Percentiles rank a stretch among this genome's conserved stretches.
These are phyloP conservation scores for Drosophila histrio DNA, from an alignment of 2,888 invertebrate species.

Conservation along the genomic window DNA sequence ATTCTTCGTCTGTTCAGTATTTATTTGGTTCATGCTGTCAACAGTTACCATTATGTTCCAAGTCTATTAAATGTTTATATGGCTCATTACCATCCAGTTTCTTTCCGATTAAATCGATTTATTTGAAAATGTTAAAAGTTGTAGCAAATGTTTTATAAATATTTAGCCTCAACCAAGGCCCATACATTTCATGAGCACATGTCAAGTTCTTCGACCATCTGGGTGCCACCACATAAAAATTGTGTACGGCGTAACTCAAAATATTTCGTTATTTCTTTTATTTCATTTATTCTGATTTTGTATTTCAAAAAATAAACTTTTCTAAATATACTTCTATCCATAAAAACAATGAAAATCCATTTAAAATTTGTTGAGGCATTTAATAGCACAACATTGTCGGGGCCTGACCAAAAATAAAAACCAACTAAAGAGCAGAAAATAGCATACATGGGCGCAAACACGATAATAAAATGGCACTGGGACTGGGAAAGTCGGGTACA, in stretches of 20 bases:
- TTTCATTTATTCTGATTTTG: neutral
- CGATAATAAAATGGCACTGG: slow-evolving; percentile 44
- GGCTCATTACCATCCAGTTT: slow-evolving; percentile 30
- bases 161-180: neutral
- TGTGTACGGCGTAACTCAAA: slow-evolving; percentile 3
- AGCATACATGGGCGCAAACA: slow-evolving; percentile 53
- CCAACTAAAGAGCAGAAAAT: slow-evolving; percentile 13
- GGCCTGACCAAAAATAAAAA: slow-evolving; percentile 9
- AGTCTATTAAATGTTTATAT: slow-evolving; percentile 13
- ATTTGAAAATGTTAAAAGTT: slow-evolving; percentile 11
- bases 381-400: slow-evolving; percentile 44
- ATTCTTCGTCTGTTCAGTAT: neutral
- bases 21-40: slow-evolving; percentile 1
- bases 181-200: slow-evolving; percentile 32
- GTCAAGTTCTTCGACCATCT: slow-evolving; percentile 33
- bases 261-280: neutral
- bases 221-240: slow-evolving; percentile 19
- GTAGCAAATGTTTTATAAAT: slow-evolving; percentile 28
- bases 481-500: slow-evolving; percentile 3
- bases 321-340: slow-evolving; percentile 39
- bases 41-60: neutral
- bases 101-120: slow-evolving; percentile 16
- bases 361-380: slow-evolving; percentile 55
- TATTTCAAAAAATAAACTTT: slow-evolving; percentile 32
- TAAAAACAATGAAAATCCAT: slow-evolving; percentile 61